These are phyloP conservation scores for Himalopsyche anomala DNA, from an alignment of 2,888 invertebrate genomes.

Conservation along the genomic window DNA sequence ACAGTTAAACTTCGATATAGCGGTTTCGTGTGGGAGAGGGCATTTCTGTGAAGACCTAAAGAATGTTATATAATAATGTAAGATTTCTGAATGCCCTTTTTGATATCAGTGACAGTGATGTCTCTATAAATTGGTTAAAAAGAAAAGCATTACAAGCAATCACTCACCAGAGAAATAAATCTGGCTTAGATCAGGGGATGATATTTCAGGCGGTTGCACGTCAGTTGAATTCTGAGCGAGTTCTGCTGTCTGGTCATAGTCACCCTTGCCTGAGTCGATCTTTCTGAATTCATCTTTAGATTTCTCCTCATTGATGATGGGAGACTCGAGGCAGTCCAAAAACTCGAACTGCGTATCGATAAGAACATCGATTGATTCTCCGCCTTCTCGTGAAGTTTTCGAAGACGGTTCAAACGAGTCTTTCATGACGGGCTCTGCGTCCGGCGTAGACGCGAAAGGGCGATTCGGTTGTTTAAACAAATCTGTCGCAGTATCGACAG, in stretches of 20 bases:
- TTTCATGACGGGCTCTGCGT: neutral
- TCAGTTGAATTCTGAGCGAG: neutral
- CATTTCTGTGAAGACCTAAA: neutral
- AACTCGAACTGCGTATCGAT: conserved; percentile 65
- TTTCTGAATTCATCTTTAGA: neutral
- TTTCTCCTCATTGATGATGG: conserved; percentile 43
- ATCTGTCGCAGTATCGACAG: neutral
- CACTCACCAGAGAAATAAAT: conserved; percentile 63
- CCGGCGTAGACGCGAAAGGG: neutral
- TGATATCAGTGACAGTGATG: no score
- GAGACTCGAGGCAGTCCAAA: conserved; percentile 60
- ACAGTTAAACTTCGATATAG: no score
- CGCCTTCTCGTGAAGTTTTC: neutral
- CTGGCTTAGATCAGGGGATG: conserved; percentile 57
- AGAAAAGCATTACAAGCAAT: neutral
- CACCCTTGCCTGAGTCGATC: conserved; percentile 1
- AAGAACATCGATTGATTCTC: conserved; percentile 61
- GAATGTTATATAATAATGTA: neutral
- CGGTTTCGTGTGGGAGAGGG: neutral
- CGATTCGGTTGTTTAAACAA: neutral
- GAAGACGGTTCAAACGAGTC: neutral
- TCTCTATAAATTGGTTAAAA: no score
- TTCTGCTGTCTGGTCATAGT: neutral
- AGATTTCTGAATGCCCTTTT: no score
- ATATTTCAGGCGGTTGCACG: conserved; percentile 39